phyloP scores from a whole-genome alignment of 1,140 invertebrate genomes.

The Hermetia illucens region DNA sequence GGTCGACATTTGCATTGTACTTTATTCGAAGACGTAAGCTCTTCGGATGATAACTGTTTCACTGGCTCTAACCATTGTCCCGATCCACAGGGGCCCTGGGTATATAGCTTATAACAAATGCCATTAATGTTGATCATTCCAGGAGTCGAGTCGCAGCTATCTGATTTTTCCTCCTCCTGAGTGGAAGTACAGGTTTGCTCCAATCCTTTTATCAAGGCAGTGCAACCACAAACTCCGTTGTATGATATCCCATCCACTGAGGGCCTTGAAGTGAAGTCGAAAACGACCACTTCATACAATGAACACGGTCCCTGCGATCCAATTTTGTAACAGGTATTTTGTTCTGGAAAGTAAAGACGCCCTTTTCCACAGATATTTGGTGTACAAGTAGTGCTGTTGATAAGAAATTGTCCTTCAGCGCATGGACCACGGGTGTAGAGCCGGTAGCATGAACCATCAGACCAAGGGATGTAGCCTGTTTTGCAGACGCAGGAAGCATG shows the following conservation, averaged over 20 bases:
- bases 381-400: constrained; percentile 42
- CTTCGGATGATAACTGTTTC: constrained; percentile 20
- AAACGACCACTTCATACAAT: constrained; percentile 52
- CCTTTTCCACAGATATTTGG: constrained; percentile 54
- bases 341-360: constrained; percentile 54
- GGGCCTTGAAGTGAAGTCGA: constrained; percentile 57
- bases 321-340: constrained; percentile 57
- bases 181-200: constrained; percentile 22
- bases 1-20: constrained; percentile 58
- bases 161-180: constrained; percentile 18
- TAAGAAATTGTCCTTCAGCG: constrained; percentile 44
- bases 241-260: constrained; percentile 67
- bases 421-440: constrained; percentile 65
- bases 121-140: constrained; percentile 45
- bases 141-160: constrained; percentile 38
- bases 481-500: constrained; percentile 46
- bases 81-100: constrained; percentile 52
- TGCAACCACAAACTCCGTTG: constrained; percentile 62
- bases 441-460: constrained; percentile 54
- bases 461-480: constrained; percentile 48
- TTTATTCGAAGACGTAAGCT: no score
- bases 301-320: constrained; percentile 57
- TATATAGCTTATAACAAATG: constrained; percentile 55
- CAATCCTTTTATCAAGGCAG: constrained; percentile 27
- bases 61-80: constrained; percentile 56